phyloP scores from a whole-genome alignment of 2,888 invertebrate species.

The Antheraea yamamai region DNA sequence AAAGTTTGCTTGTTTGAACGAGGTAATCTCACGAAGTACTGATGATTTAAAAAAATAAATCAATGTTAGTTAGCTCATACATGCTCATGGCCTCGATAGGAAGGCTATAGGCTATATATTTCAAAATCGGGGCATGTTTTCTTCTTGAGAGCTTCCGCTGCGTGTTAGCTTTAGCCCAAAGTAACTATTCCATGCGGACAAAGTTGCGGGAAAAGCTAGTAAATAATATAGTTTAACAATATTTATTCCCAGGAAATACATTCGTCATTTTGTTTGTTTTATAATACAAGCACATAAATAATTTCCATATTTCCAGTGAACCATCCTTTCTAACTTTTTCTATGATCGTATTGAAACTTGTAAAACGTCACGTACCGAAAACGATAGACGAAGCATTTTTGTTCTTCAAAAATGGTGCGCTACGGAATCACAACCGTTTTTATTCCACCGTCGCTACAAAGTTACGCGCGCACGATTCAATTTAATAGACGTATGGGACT shows the following conservation, averaged over 20 bases:
- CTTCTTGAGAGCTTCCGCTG: too few species aligned
- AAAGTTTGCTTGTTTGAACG: too few species aligned
- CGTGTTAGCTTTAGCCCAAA: too few species aligned
- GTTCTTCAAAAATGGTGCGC: background rate
- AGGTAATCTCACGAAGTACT: too few species aligned
- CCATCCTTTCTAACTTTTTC: background rate
- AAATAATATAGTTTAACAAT: too few species aligned
- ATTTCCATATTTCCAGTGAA: background rate
- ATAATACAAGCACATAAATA: background rate
- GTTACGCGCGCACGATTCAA: background rate
- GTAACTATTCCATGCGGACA: too few species aligned
- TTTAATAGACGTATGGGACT: background rate
- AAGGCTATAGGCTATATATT: too few species aligned
- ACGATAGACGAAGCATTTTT: slow-evolving; percentile 1
- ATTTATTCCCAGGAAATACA: background rate
- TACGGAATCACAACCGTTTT: background rate
- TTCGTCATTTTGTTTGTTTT: background rate
- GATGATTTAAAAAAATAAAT: too few species aligned
- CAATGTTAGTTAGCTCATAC: too few species aligned
- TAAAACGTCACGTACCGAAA: slow-evolving; percentile 13
- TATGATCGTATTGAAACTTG: background rate
- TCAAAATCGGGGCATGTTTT: too few species aligned
- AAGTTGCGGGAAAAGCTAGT: too few species aligned
- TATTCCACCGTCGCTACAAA: background rate
- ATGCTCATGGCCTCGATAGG: too few species aligned